These are phyloP conservation scores for Meloidogyne exigua DNA, from an alignment of 1,140 invertebrate genomes.

Conservation along the genomic window DNA sequence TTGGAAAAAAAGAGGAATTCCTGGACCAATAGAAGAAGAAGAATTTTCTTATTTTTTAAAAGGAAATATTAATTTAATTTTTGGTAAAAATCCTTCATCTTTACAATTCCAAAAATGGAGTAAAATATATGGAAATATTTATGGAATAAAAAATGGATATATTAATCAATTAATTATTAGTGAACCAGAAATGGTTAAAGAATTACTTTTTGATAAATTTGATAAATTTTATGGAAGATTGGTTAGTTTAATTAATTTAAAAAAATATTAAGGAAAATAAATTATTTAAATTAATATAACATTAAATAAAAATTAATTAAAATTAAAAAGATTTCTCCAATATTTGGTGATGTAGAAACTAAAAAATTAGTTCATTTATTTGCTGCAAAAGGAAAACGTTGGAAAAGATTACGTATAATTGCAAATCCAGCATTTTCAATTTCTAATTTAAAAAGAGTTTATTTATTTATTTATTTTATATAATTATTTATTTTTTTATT, in stretches of 20 bases:
- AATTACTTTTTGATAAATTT: conserved; percentile 32
- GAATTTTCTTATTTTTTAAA: neutral
- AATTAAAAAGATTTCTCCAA: conserved; percentile 33
- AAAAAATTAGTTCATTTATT: conserved; percentile 48
- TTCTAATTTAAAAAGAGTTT: conserved; percentile 19
- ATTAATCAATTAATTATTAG: conserved; percentile 14
- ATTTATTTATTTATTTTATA: neutral
- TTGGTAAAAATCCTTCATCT: neutral
- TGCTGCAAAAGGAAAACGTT: conserved; percentile 52
- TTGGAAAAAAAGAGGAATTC: conserved; percentile 36
- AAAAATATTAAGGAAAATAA: too few species aligned
- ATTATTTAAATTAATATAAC: neutral
- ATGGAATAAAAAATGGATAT: conserved; percentile 36
- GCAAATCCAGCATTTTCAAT: conserved; percentile 66
- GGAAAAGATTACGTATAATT: conserved; percentile 65
- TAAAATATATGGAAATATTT: conserved; percentile 40
- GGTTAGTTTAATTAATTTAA: neutral
- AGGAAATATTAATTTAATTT: conserved; percentile 19
- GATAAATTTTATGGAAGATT: conserved; percentile 29
- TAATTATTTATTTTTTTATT: conserved; percentile 37
- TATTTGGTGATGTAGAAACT: conserved; percentile 36
- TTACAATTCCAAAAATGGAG: conserved; percentile 32
- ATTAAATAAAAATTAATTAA: neutral
- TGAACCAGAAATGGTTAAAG: conserved; percentile 25
- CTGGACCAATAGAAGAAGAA: too few species aligned